Evolutionary conservation across 2,113 vertebrate genomes (phyloP), one percentile per base, ranked within the genome.

Genomic region (Erinaceus europaeus): DNA sequence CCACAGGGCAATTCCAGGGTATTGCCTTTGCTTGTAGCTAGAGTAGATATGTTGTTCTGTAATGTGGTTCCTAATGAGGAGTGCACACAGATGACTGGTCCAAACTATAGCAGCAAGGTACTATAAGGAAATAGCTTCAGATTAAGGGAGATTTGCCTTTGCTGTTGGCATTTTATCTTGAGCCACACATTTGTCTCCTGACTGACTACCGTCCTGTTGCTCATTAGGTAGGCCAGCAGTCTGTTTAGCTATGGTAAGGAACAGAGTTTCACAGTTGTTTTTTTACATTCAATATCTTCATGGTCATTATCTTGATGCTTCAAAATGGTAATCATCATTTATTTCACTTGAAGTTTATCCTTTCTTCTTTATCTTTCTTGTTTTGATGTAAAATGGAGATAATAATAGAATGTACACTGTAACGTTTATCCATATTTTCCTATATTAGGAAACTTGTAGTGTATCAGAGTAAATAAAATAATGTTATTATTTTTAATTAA

Each of bases 1-100:
- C 48, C 46, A 74, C 34, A 67, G 78, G 86, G 55, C 55, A 82
- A 4, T 64, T 36, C 44, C 40, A 69, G 44, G 81, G 48, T 7
- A 1, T 34, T 6, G 6, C 76, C 68, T 90, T 86, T 86, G n/a
- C 62, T 84, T 93, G 36, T 25, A 77, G 42, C 65, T 79, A 40
- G 74, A 86, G 69, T 84, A 76, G 65, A 72, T 34, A 13, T 1
- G 13, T 29, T 68, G 27, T n/a, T 42, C 42, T 25, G 12, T 55
- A 34, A 32, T n/a, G 34, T 40, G 59, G 23, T 6, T 86, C 3
- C 17, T 86, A 46, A 59, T 62, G 65, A 88, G 65, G n/a, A 76
- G 23, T 15, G 61, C 15, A 20, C 27, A 44, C n/a, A 72, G 46
- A 50, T n/a, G 59, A 75, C 15, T 62, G 67, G 13, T 29, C 78